phyloP scores from a whole-genome alignment of 2,113 vertebrate species.

The Arothron firmamentum region DNA sequence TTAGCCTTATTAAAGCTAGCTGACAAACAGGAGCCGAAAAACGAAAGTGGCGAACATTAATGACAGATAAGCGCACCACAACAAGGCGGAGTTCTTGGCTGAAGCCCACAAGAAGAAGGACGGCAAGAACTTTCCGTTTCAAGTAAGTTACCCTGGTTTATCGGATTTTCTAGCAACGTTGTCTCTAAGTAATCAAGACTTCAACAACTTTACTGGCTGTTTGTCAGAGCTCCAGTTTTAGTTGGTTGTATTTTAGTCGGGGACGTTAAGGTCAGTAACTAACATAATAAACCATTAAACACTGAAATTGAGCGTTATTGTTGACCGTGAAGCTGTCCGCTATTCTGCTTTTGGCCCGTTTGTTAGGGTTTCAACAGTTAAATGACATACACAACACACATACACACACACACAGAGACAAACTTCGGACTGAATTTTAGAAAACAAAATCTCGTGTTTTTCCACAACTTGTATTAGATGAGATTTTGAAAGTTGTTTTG shows the following conservation, averaged over 20 bases:
- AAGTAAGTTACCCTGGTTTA: conserved; percentile 50
- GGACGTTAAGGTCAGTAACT: neutral
- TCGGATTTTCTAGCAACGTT: neutral
- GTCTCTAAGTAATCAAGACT: conserved; percentile 2
- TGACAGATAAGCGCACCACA: conserved; percentile 38
- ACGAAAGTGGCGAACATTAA: conserved; percentile 51
- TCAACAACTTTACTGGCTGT: conserved; percentile 39
- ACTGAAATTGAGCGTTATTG: no score
- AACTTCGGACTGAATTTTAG: no score
- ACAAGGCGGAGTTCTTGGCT: conserved; percentile 24
- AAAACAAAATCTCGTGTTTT: no score
- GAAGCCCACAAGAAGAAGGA: conserved; percentile 21
- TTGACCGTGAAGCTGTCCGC: no score
- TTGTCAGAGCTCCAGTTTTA: conserved; percentile 7
- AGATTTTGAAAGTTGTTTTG: no score
- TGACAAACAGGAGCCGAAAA: conserved; percentile 50
- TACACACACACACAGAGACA: no score
- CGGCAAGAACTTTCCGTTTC: neutral
- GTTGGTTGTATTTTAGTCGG: conserved; percentile 1
- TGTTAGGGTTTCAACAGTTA: no score
- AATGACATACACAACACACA: no score
- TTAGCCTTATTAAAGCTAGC: conserved; percentile 57
- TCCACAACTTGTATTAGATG: no score
- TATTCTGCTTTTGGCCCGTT: no score
- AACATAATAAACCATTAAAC: no score